These are phyloP conservation scores for Erebia aethiops DNA, from an alignment of 2,888 invertebrate species.

Conservation along the genomic window DNA sequence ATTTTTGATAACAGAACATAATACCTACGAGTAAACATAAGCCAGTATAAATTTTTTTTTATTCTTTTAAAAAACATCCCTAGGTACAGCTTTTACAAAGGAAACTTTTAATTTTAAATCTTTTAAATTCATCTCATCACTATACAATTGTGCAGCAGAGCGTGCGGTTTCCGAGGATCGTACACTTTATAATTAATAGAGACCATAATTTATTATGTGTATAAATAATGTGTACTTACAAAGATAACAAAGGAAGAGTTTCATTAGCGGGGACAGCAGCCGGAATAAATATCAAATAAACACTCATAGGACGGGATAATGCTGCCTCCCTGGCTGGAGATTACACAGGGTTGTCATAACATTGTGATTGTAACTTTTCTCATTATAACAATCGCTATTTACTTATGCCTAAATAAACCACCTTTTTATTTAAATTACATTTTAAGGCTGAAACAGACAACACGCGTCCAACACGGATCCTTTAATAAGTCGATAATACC, in stretches of 20 bases:
- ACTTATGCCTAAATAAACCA: slow-evolving; percentile 18
- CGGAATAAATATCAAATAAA: slow-evolving; percentile 66
- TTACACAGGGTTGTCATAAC: slow-evolving; percentile 31
- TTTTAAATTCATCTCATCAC: slow-evolving; percentile 4
- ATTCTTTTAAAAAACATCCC: too few species aligned
- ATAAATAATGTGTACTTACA: slow-evolving; percentile 36
- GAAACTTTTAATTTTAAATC: neutral
- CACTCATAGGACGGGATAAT: slow-evolving; percentile 56
- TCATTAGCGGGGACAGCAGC: slow-evolving; percentile 57
- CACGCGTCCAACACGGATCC: too few species aligned
- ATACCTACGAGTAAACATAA: too few species aligned
- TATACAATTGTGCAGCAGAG: slow-evolving; percentile 19
- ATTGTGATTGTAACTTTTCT: slow-evolving; percentile 40
- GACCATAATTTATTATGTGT: slow-evolving; percentile 32
- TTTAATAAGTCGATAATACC: too few species aligned
- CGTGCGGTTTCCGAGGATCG: slow-evolving; percentile 12
- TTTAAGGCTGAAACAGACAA: neutral
- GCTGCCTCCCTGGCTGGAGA: slow-evolving; percentile 40
- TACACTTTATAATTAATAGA: slow-evolving; percentile 37
- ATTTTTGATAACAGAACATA: too few species aligned
- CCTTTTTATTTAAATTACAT: neutral
- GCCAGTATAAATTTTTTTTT: too few species aligned
- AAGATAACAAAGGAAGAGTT: slow-evolving; percentile 48
- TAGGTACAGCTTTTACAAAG: too few species aligned
- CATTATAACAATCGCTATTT: slow-evolving; percentile 37